Percentiles rank a stretch among this genome's conserved stretches.
phyloP scores from a whole-genome alignment of 1,140 invertebrate species.

The Zaprionus camerounensis region DNA sequence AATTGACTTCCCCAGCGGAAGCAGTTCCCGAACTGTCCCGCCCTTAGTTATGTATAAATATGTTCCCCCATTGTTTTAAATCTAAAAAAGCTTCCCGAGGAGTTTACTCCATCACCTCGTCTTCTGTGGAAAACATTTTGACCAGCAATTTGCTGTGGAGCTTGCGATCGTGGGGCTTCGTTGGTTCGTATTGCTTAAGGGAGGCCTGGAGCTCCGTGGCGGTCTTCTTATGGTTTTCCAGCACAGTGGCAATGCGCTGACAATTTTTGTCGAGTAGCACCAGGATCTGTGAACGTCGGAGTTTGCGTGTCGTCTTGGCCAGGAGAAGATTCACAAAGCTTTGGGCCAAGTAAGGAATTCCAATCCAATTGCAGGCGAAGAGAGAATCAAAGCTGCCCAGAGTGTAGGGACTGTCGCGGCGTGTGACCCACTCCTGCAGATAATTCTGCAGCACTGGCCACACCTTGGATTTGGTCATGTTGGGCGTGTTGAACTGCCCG shows the following conservation, averaged over 20 bases:
- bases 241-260: not conserved
- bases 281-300: slow-evolving; percentile 48
- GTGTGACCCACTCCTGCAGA: slow-evolving; percentile 38
- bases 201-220: not conserved
- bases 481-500: slow-evolving; percentile 22
- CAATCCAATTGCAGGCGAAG: slow-evolving; percentile 42
- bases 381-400: slow-evolving; percentile 53
- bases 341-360: slow-evolving; percentile 22
- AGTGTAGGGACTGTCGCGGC: slow-evolving; percentile 26
- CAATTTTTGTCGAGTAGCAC: slow-evolving; percentile 39
- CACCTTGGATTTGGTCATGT: slow-evolving; percentile 14
- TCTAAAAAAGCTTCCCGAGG: not conserved
- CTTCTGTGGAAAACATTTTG: slow-evolving; percentile 8
- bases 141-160: slow-evolving; percentile 41
- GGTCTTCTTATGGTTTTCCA: not conserved
- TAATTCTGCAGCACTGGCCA: slow-evolving; percentile 39
- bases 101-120: not conserved
- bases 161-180: slow-evolving; percentile 25
- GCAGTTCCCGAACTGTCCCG: too few species aligned
- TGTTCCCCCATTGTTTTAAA: too few species aligned
- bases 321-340: slow-evolving; percentile 24
- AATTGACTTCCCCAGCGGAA: too few species aligned
- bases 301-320: slow-evolving; percentile 19
- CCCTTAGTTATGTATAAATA: too few species aligned
- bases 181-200: not conserved